These are phyloP conservation scores for Heliconius eleuchia DNA, from an alignment of 1,140 invertebrate species.

Conservation along the genomic window DNA sequence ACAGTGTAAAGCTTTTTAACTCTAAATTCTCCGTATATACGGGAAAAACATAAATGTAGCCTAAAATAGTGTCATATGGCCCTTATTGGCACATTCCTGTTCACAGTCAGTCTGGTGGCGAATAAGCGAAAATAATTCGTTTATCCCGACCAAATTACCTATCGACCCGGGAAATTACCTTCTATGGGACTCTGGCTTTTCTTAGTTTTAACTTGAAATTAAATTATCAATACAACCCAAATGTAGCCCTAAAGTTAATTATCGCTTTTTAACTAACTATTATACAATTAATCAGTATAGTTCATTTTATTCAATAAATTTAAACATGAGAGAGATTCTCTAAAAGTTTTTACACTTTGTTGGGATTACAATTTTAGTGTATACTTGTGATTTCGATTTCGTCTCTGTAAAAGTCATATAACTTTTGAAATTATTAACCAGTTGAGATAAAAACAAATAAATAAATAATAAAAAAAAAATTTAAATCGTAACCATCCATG, in stretches of 20 bases:
- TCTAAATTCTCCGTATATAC: neutral
- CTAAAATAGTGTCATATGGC: neutral
- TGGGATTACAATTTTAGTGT: no score
- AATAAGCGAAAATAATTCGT: constrained; percentile 62
- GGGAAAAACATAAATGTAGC: neutral
- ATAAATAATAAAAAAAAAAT: no score
- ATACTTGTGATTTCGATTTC: no score
- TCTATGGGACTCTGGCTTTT: constrained; percentile 18
- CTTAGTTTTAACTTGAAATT: constrained; percentile 15
- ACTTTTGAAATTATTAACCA: no score
- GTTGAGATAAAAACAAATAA: no score
- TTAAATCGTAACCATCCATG: no score
- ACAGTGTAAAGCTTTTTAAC: neutral
- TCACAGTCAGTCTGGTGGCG: constrained; percentile 23
- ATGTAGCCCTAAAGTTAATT: neutral
- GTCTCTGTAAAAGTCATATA: no score
- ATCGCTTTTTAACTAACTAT: constrained; percentile 1
- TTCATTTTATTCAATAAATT: neutral
- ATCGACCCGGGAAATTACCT: constrained; percentile 56
- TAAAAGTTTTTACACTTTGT: no score
- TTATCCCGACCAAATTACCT: constrained; percentile 60
- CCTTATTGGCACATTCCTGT: neutral
- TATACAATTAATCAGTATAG: neutral
- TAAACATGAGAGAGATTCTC: neutral
- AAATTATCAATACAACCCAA: constrained; percentile 5